Evolutionary conservation across 2,888 invertebrate genomes (phyloP).

Genomic region (Epistrophe grossulariae): DNA sequence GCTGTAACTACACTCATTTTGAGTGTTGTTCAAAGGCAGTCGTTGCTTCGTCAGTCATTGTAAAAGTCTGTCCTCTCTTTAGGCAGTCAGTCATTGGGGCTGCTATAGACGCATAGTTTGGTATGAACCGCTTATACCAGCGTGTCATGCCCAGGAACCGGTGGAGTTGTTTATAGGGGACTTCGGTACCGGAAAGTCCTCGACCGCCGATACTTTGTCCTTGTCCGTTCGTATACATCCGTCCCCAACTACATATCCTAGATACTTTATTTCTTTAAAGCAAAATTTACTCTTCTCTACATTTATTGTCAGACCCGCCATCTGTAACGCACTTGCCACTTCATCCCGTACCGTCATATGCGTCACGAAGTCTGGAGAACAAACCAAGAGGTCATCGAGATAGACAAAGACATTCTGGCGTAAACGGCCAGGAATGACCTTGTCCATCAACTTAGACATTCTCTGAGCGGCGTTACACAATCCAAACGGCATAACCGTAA

Average conservation of each 20-base stretch:
- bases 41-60: no score
- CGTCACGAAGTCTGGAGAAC: no score
- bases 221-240: background rate
- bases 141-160: background rate
- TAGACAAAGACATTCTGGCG: no score
- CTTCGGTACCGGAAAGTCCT: conserved; percentile 1
- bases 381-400: no score
- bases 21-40: background rate
- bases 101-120: background rate
- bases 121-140: background rate
- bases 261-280: no score
- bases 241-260: conserved; percentile 11
- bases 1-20: background rate
- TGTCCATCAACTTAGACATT: conserved; percentile 39
- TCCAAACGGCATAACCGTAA: conserved; percentile 1
- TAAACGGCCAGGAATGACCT: conserved; percentile 11
- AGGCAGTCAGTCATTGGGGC: background rate
- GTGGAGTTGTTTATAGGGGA: conserved; percentile 8
- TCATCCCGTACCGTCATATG: no score
- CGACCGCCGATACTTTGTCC: background rate
- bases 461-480: conserved; percentile 25
- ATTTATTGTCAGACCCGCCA: no score
- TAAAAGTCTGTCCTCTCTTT: background rate
- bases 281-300: no score
- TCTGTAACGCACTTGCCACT: no score